Base-by-base conservation (phyloP, 2,888 invertebrate species). In the Geophilus truncorum region DNA sequence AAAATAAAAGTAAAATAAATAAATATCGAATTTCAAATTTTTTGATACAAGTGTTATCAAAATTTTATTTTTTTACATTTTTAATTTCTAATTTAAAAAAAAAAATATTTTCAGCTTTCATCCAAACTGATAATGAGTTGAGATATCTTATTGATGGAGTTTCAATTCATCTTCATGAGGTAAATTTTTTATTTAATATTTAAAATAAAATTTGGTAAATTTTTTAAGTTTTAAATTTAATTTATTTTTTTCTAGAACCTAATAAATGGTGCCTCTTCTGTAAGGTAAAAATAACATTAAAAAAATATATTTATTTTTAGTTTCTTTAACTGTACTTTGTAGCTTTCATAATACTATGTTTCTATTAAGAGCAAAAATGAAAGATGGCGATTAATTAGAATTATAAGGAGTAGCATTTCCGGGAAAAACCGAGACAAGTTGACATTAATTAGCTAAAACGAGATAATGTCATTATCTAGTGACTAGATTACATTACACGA, bases 61-160 rank as follows among this genome's bases (percentile, higher is more conserved):
- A 23, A 12, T 62, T 25, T 62, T 23, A 23, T 62, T 62, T 23
- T 80, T 28, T 77, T 25, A 23, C 5, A 23, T 62, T 62, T 0
- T 62, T 10, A 45, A 45, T 25, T 57, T 18, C 1, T 57, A 18
- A 57, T 57, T 15, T 15, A n/a, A n/a, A 7, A 7, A 18, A 57
- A 15, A 0, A 57, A 57, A 25, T 62, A 83, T 80, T 90, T 89
- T 84, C 88, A 91, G 93, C 91, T 84, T 93, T 92, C 86, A 91
- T 92, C 85, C 91, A 92, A 87, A 92, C 89, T 84, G 92, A 91
- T 87, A 91, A 90, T 85, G 91, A 92, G 85, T 88, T 91, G 84
- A 90, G 91, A 86, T 92, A 92, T 87, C 89, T 92, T 86, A 90
- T 91, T 85, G 91, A 91, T 86, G 91, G 90, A 85, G 86, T 87